Evolutionary conservation across 2,888 invertebrate species (phyloP).

Genomic region (Volucella bombylans): DNA sequence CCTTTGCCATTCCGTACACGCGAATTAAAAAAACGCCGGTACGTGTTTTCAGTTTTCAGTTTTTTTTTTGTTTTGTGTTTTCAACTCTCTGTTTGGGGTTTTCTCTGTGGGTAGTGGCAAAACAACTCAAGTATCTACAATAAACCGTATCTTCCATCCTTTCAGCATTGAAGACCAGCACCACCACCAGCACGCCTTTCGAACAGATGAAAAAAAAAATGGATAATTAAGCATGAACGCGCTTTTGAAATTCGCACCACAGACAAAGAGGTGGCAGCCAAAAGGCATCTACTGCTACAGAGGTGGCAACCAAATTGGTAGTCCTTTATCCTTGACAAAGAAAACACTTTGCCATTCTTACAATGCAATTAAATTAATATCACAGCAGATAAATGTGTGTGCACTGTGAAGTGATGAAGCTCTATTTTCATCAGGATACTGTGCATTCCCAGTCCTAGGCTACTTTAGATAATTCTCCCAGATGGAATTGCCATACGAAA

Average conservation of each 20-base stretch:
- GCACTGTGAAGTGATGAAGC: slow-evolving; percentile 30
- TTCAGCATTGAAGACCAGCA: slow-evolving; percentile 29
- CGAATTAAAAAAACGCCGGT: slow-evolving; percentile 64
- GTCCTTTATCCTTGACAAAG: slow-evolving; percentile 74
- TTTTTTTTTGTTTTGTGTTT: too few species aligned
- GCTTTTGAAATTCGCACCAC: slow-evolving; percentile 63
- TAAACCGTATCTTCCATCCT: slow-evolving; percentile 59
- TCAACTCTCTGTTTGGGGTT: too few species aligned
- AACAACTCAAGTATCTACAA: slow-evolving; percentile 69
- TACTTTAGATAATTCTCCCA: too few species aligned
- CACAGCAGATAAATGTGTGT: slow-evolving; percentile 67
- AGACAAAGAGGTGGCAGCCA: slow-evolving; percentile 69
- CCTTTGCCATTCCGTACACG: slow-evolving; percentile 65
- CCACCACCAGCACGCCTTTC: background rate
- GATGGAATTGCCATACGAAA: too few species aligned
- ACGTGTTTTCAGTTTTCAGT: slow-evolving; percentile 15
- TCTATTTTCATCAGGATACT: slow-evolving; percentile 16
- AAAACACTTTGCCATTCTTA: slow-evolving; percentile 72
- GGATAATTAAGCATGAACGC: slow-evolving; percentile 74
- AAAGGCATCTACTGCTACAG: slow-evolving; percentile 30
- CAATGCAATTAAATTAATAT: slow-evolving; percentile 74
- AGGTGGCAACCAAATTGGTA: slow-evolving; percentile 70
- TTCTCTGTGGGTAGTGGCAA: slow-evolving; percentile 33
- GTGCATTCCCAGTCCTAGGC: background rate
- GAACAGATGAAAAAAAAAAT: slow-evolving; percentile 24